Evolutionary conservation across 2,888 invertebrate genomes (phyloP), one percentile per base, ranked within the genome.

Genomic region (Phania funesta): DNA sequence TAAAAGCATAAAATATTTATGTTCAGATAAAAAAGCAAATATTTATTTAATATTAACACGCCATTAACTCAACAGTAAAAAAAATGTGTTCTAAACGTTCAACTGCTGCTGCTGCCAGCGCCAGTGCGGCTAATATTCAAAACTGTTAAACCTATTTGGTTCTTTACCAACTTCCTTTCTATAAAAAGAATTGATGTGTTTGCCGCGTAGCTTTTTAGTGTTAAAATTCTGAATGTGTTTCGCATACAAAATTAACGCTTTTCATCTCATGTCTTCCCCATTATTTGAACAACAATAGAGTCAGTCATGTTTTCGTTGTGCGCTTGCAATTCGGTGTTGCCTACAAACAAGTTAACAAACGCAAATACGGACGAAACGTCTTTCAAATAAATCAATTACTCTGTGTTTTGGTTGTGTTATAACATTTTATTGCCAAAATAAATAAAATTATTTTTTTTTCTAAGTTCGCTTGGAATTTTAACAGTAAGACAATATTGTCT

Each of bases 181-280:
- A 20, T 18, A 52, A 50, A 60, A n/a, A 22, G 41, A 29, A 56
- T 50, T 60, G 3, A 29, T 46, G 20, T 26, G 29, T 56, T 68
- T 41, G 32, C 3, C 38, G 24, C 16, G 35, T 44, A 22, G 22
- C 26, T 41, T 32, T 22, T 41, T 74, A 64, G 77, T 64, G 78
- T 78, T 74, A 78, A 78, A 64, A 65, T 54, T 54, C 76, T n/a
- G 48, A 41, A 35, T 74, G 78, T 58, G 56, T 11, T 52, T 18
- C 20, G 74, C 62, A 82, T 82, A 74, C 35, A 65, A 52, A 78
- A 65, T 52, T 20, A 71, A n/a, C n/a, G n/a, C 24, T 13, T 54
- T 62, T 41, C 52, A 73, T 54, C 35, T 41, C 41, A 32, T 73
- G 24, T 20, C n/a, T 65, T 26, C 35, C 26, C 24, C 26, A 32